Conservation (phyloP, 2,888 invertebrate genomes). For the Silvanus unidentatus region DNA sequence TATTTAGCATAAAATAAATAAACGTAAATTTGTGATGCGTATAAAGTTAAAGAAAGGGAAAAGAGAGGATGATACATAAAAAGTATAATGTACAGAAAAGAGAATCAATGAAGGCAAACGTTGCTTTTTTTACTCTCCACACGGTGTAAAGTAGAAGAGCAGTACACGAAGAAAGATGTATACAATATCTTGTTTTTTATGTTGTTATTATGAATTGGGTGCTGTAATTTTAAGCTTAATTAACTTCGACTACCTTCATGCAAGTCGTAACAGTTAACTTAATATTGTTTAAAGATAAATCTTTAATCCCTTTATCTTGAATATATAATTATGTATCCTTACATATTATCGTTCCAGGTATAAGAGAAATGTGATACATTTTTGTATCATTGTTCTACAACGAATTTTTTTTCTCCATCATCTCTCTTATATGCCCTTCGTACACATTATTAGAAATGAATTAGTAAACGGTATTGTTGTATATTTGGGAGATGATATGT, state of each 20-base stretch:
- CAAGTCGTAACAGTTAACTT: constrained; percentile 15
- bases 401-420: not conserved
- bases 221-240: constrained; percentile 23
- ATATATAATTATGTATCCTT: constrained; percentile 19
- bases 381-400: constrained; percentile 12
- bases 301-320: constrained; percentile 16
- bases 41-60: no score
- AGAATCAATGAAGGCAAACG: no score
- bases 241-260: constrained; percentile 20
- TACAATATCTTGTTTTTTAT: no score
- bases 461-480: constrained; percentile 30
- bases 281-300: constrained; percentile 21
- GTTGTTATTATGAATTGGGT: not conserved
- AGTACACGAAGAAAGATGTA: no score
- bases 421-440: no score
- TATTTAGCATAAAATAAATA: no score
- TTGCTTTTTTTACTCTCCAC: no score
- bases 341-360: constrained; percentile 18
- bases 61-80: no score
- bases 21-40: no score
- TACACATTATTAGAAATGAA: constrained; percentile 12
- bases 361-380: constrained; percentile 18
- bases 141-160: no score
- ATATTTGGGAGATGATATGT: constrained; percentile 29
- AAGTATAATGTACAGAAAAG: no score